Evolutionary conservation across 1,140 invertebrate species (phyloP), one percentile per base, ranked within the genome.

Genomic region (Conopomorpha cramerella): DNA sequence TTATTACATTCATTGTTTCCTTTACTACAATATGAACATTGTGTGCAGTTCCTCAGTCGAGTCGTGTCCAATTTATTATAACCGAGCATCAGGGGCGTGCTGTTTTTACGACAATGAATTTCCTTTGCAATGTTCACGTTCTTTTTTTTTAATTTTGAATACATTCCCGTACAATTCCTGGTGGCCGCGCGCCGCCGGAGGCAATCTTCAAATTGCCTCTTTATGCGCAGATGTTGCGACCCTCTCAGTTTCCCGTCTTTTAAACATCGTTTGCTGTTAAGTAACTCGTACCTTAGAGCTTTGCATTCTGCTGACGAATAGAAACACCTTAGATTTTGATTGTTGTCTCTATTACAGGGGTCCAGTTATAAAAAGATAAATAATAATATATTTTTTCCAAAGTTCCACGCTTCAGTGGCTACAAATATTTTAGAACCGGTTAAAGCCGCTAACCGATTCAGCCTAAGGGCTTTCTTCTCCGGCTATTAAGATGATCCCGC

Each of bases 191-290:
- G 55, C 46, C 65, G 67, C 71, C 71, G 64, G 57, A 56, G 71
- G 71, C 67, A 72, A 76, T 76, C 64, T 76, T 64, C 71, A 76
- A 76, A 76, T 76, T 76, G 71, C 71, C 67, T 72, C 67, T 76
- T 76, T 76, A 72, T 76, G 71, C 68, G 65, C 65, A 76, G 71
- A 76, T 72, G 67, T 68, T 66, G 60, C 71, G 60, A 65, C 67
- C 67, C 67, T 68, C 65, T 63, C 67, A 62, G 68, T 73, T 76
- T 66, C 66, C 67, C 65, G 71, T 67, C 71, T 76, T 76, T 76
- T 64, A 74, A 74, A 72, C 67, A 71, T 65, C 64, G 64, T 73
- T 67, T 66, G 67, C 66, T 67, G 67, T 61, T 76, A 76, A 76
- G 72, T 71, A 76, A 72, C 62, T 54, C 67, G 62, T 23, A 23